Evolutionary conservation across 1,140 invertebrate species (phyloP).

Genomic region (Latrodectus geometricus): DNA sequence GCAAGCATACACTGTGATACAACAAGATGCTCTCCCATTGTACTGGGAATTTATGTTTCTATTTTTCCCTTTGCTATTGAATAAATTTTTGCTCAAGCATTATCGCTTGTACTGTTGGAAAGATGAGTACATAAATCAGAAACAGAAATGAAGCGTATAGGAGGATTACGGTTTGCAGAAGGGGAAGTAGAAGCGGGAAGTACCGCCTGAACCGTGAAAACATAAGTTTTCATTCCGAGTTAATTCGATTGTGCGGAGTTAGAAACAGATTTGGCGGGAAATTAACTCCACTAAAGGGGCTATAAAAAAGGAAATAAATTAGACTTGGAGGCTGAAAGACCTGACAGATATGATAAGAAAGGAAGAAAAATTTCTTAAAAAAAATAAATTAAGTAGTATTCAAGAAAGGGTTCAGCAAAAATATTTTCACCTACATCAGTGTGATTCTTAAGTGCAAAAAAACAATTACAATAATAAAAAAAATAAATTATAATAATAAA

Average conservation of each 20-base stretch:
- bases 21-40: no score
- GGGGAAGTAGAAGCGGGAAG: background rate
- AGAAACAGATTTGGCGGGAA: conserved; percentile 35
- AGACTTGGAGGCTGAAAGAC: background rate
- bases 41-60: no score
- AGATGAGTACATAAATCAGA: conserved; percentile 5
- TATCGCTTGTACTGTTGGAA: background rate
- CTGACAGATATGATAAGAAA: conserved; percentile 10
- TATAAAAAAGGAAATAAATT: conserved; percentile 46
- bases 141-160: background rate
- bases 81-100: background rate
- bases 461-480: no score
- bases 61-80: background rate
- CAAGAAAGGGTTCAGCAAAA: no score
- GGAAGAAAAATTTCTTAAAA: background rate
- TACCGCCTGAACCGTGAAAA: conserved; percentile 19
- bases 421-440: no score
- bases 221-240: conserved; percentile 45
- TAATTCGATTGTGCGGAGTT: conserved; percentile 49
- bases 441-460: no score
- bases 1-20: no score
- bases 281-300: conserved; percentile 42
- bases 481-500: no score
- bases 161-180: background rate
- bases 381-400: no score